phyloP scores from a whole-genome alignment of 2,113 vertebrate species.

The Buteo buteo region DNA sequence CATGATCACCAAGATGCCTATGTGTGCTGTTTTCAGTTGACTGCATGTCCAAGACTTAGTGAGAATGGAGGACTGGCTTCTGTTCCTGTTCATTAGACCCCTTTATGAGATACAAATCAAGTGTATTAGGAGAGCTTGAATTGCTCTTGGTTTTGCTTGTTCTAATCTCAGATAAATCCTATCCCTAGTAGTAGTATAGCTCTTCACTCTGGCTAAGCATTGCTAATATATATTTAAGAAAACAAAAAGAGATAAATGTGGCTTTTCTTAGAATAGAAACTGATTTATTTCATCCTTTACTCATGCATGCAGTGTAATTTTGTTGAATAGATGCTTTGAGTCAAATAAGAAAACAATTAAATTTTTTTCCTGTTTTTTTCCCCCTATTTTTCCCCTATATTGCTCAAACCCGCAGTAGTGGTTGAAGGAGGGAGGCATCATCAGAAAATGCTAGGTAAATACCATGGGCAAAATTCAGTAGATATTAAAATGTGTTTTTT shows the following conservation, averaged over 20 bases:
- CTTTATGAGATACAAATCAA: not conserved
- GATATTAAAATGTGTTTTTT: not conserved
- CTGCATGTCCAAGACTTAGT: not conserved
- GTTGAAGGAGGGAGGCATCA: not conserved
- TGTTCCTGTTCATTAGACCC: not conserved
- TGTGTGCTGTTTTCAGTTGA: not conserved
- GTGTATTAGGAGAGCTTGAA: not conserved
- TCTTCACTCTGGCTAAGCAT: not conserved
- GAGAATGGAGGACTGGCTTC: fast-evolving
- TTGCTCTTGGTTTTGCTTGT: not conserved
- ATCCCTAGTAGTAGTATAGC: not conserved
- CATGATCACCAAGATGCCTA: not conserved
- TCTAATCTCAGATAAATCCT: not conserved
- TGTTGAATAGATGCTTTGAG: not conserved
- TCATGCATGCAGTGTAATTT: not conserved
- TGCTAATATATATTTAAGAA: not conserved
- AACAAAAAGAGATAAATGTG: not conserved
- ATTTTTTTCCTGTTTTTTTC: not conserved
- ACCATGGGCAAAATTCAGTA: not conserved
- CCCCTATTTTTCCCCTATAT: not conserved
- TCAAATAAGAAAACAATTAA: not conserved
- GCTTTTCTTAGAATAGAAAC: not conserved
- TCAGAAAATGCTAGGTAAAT: not conserved
- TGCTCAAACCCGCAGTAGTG: not conserved
- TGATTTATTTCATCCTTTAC: not conserved